These are phyloP conservation scores for Lagria hirta DNA, from an alignment of 2,888 invertebrate species.

Conservation along the genomic window DNA sequence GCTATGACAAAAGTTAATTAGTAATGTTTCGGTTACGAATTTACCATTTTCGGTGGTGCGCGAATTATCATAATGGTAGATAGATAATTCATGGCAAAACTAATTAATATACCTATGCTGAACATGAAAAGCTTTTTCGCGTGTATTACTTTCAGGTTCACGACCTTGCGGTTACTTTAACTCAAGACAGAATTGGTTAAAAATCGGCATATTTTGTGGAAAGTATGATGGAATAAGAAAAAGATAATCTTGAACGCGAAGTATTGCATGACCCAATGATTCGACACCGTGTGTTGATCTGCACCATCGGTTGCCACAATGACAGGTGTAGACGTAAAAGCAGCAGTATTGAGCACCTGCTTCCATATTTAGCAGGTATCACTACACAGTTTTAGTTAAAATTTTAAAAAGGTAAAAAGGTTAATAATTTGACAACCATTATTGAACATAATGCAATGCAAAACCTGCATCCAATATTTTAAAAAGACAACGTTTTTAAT, in stretches of 20 bases:
- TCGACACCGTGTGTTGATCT: slow-evolving; percentile 39
- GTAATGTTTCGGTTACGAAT: neutral
- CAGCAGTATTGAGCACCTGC: slow-evolving; percentile 43
- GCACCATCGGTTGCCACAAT: slow-evolving; percentile 42
- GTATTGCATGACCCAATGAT: slow-evolving; percentile 39
- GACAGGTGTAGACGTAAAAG: slow-evolving; percentile 45
- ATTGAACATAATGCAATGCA: slow-evolving; percentile 19
- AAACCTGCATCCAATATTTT: slow-evolving; percentile 10
- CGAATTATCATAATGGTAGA: neutral
- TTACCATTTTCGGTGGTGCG: too few species aligned
- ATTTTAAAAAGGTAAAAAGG: slow-evolving; percentile 23
- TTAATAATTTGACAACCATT: slow-evolving; percentile 21
- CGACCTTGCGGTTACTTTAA: too few species aligned
- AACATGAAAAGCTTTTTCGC: too few species aligned
- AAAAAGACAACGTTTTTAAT: slow-evolving; percentile 10
- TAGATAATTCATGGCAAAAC: neutral
- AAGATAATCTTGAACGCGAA: slow-evolving; percentile 31
- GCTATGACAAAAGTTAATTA: neutral
- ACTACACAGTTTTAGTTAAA: slow-evolving; percentile 27
- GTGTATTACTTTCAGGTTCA: slow-evolving; percentile 13
- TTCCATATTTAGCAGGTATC: slow-evolving; percentile 43
- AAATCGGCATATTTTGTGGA: slow-evolving; percentile 7
- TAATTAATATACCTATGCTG: too few species aligned
- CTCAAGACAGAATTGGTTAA: neutral
- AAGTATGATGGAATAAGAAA: slow-evolving; percentile 16